phyloP scores from a whole-genome alignment of 1,140 invertebrate species.

The Drosophila orosa region DNA sequence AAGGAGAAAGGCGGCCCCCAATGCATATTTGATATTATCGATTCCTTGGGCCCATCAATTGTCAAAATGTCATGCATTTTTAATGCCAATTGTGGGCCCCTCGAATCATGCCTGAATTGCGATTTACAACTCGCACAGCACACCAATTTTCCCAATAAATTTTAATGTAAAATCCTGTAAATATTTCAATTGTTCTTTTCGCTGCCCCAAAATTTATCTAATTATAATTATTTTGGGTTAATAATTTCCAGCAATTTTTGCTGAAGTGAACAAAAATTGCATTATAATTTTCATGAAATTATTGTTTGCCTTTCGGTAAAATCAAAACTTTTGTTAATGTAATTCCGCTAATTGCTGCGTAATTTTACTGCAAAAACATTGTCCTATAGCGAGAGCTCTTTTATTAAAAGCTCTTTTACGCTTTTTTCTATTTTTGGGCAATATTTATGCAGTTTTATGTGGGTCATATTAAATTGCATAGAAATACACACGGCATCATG shows the following conservation, averaged over 20 bases:
- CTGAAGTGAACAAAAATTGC: slow-evolving; percentile 23
- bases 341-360: slow-evolving; percentile 29
- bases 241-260: slow-evolving; percentile 14
- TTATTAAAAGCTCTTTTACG: slow-evolving; percentile 2
- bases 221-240: slow-evolving; percentile 18
- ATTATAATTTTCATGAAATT: slow-evolving; percentile 1
- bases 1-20: slow-evolving; percentile 33
- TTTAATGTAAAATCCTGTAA: slow-evolving; percentile 25
- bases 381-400: background rate
- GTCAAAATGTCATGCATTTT: slow-evolving; percentile 79
- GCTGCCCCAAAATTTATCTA: slow-evolving; percentile 10
- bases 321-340: slow-evolving; percentile 26
- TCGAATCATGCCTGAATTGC: slow-evolving; percentile 15
- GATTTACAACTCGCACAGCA: slow-evolving; percentile 43
- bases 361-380: slow-evolving; percentile 15
- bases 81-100: slow-evolving; percentile 40
- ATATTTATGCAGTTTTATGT: slow-evolving; percentile 17
- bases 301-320: slow-evolving; percentile 18
- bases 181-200: slow-evolving; percentile 48
- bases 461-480: slow-evolving; percentile 9
- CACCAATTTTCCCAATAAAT: slow-evolving; percentile 23
- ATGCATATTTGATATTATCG: slow-evolving; percentile 80
- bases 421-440: background rate
- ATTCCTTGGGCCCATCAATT: slow-evolving; percentile 75
- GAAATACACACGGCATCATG: slow-evolving; percentile 3